A percentile compares a stretch with the other conserved stretches of the same genome.
Evolutionary conservation across 2,888 invertebrate species (phyloP).

Genomic region (Odontocolon sp.): DNA sequence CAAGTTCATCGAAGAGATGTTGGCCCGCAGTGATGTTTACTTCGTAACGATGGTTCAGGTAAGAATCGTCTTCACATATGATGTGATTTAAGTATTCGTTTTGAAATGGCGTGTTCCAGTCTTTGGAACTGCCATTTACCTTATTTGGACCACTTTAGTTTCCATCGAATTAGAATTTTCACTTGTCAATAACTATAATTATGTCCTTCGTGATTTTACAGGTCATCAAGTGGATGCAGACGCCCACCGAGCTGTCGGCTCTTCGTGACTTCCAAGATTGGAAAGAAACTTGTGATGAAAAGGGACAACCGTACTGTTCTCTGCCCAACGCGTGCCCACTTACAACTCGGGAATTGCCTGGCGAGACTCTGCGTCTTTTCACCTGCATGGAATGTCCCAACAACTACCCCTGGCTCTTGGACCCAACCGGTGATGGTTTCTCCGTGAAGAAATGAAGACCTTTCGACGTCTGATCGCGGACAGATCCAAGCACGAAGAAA

Average conservation of each 20-base stretch:
- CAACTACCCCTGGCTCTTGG: constrained; percentile 97
- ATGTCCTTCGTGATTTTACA: constrained; percentile 76
- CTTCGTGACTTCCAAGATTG: constrained; percentile 96
- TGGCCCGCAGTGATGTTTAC: constrained; percentile 94
- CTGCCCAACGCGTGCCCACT: constrained; percentile 95
- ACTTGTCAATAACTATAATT: background rate
- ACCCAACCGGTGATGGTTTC: constrained; percentile 97
- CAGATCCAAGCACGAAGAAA: no score
- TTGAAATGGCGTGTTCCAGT: no score
- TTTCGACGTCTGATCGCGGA: no score
- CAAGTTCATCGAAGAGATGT: constrained; percentile 96
- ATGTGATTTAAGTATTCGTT: no score
- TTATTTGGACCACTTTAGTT: no score
- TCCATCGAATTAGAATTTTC: no score
- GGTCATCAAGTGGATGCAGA: constrained; percentile 98
- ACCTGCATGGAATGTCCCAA: constrained; percentile 98
- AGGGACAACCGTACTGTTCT: constrained; percentile 96
- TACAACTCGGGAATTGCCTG: constrained; percentile 94
- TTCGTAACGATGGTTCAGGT: constrained; percentile 93
- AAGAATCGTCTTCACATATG: no score
- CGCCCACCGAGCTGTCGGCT: constrained; percentile 92
- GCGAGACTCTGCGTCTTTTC: constrained; percentile 94
- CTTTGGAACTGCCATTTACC: no score
- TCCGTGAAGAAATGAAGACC: constrained; percentile 88
- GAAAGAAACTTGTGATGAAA: constrained; percentile 97